Conservation (phyloP, 2,113 vertebrate species). For the Dipodomys merriami region DNA sequence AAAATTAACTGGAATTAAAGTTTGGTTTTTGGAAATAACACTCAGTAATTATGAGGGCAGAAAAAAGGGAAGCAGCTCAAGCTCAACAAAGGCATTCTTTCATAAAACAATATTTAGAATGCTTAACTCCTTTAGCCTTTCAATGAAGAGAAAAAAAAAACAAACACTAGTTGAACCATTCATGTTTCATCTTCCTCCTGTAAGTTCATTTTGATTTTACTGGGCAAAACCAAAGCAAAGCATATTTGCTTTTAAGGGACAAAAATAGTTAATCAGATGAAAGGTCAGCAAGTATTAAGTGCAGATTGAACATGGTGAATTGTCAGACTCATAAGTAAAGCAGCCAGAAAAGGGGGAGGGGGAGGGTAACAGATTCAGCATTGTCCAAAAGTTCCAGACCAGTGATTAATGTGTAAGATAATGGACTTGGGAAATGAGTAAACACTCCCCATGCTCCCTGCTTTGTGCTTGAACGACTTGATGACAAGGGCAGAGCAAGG, state of each 20-base stretch:
- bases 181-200: constrained; percentile 12
- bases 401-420: constrained; percentile 99
- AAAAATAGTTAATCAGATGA: constrained; percentile 83
- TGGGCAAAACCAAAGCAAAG: neutral
- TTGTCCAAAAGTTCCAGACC: constrained; percentile 98
- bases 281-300: constrained; percentile 84
- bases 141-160: neutral
- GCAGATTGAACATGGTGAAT: constrained; percentile 83
- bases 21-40: constrained; percentile 54
- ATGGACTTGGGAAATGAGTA: constrained; percentile 99
- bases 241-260: constrained; percentile 47
- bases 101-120: neutral
- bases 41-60: constrained; percentile 26
- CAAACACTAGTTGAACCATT: constrained; percentile 4
- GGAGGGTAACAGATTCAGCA: constrained; percentile 95
- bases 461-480: constrained; percentile 99
- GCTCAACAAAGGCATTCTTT: neutral
- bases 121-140: neutral
- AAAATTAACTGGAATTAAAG: constrained; percentile 46
- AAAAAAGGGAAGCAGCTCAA: neutral
- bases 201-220: constrained; percentile 32
- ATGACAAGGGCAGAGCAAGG: constrained; percentile 99
- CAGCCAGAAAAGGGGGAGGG: constrained; percentile 78
- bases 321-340: constrained; percentile 86
- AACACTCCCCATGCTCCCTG: constrained; percentile 99